Percentiles rank a stretch among this genome's conserved stretches.
These are phyloP conservation scores for Ictalurus furcatus DNA, from an alignment of 2,113 vertebrate species.

Conservation along the genomic window DNA sequence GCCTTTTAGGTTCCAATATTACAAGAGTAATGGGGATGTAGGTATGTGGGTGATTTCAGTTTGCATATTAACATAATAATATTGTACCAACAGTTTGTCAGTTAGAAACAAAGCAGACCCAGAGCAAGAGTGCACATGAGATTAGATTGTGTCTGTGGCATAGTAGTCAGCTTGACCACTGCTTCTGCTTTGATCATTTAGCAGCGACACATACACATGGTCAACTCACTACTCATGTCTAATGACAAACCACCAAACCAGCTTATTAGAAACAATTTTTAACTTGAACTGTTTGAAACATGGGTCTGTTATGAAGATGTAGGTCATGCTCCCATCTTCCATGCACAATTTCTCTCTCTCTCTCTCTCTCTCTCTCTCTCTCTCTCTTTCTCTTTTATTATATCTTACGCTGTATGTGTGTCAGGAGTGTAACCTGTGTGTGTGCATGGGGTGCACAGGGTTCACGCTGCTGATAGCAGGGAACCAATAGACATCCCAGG, in stretches of 20 bases:
- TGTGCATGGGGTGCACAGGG: constrained; percentile 10
- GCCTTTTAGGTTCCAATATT: too few relatives aligned
- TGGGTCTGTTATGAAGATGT: background rate
- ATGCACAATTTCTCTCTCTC: background rate
- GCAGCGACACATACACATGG: background rate
- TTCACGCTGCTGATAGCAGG: constrained; percentile 23
- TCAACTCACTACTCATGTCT: background rate
- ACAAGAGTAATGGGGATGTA: background rate
- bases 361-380: background rate
- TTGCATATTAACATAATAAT: background rate
- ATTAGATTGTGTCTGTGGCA: background rate
- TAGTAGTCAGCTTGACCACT: background rate
- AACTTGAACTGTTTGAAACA: background rate
- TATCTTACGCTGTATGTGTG: background rate
- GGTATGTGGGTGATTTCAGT: background rate
- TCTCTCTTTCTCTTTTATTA: background rate
- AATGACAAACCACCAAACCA: background rate
- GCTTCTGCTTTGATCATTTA: background rate
- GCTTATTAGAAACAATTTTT: background rate
- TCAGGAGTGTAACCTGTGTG: constrained; percentile 35
- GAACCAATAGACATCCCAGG: constrained; percentile 16
- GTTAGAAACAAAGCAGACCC: too few relatives aligned
- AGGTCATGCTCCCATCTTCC: background rate
- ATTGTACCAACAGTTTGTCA: too few relatives aligned
- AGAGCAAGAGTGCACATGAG: too few relatives aligned